Conservation (phyloP, 2,888 invertebrate genomes). For the Ormyrus labotus region DNA sequence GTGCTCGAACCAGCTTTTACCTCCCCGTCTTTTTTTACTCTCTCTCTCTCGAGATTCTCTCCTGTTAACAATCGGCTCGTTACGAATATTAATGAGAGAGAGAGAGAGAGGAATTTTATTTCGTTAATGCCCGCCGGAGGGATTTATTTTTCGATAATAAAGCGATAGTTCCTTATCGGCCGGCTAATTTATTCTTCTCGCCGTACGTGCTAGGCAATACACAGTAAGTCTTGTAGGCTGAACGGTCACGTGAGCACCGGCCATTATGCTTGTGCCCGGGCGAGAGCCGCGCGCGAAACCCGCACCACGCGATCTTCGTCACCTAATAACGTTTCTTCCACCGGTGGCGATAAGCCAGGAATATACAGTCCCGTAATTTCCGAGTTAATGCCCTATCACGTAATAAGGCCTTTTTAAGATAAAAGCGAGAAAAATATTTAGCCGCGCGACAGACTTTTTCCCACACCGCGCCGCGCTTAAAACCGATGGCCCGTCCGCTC, state of each 20-base stretch:
- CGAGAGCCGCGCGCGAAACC: conserved; percentile 57
- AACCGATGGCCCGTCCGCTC: too few relatives aligned
- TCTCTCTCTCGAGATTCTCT: background rate
- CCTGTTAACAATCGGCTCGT: conserved; percentile 2
- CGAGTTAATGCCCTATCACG: conserved; percentile 4
- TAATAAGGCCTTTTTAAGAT: conserved; percentile 3
- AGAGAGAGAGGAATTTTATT: background rate
- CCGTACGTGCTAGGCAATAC: conserved; percentile 14
- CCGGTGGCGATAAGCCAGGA: conserved; percentile 11
- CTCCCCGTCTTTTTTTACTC: background rate
- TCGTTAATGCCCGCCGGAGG: background rate
- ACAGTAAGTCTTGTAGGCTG: conserved; percentile 10
- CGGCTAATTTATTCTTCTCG: conserved; percentile 49
- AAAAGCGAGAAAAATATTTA: background rate
- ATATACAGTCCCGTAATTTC: conserved; percentile 21
- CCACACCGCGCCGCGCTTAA: too few relatives aligned
- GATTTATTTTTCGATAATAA: conserved; percentile 42
- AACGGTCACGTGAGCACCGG: conserved; percentile 67
- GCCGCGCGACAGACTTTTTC: too few relatives aligned
- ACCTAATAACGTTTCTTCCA: conserved; percentile 70
- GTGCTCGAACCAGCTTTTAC: background rate
- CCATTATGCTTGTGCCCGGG: conserved; percentile 63
- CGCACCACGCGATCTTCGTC: conserved; percentile 71
- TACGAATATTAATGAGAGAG: conserved; percentile 12
- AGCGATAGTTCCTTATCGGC: conserved; percentile 53